Conservation (phyloP, 2,797 vertebrate genomes). For the Rachycentron canadum region DNA sequence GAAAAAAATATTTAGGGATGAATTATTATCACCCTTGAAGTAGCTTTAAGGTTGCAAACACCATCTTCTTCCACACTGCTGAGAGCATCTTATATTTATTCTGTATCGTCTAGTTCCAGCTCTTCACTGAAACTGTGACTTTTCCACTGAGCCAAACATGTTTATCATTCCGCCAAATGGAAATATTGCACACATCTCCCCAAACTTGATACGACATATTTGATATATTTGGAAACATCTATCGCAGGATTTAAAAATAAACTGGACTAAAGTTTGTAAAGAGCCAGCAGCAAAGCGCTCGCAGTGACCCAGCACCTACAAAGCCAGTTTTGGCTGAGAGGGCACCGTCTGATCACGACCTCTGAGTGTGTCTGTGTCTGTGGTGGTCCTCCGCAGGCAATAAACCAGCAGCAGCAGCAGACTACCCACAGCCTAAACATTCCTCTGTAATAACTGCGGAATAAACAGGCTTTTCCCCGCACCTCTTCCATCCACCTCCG, state of each 20-base stretch:
- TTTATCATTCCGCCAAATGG: background rate
- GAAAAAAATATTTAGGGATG: background rate
- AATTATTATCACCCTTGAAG: background rate
- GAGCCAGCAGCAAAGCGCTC: background rate
- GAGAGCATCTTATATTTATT: background rate
- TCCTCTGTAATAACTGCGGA: constrained; percentile 59
- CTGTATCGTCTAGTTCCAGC: constrained; percentile 7
- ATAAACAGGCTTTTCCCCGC: constrained; percentile 46
- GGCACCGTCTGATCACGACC: constrained; percentile 35
- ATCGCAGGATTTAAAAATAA: background rate
- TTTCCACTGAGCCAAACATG: constrained; percentile 18
- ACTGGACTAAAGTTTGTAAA: background rate
- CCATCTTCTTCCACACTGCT: background rate
- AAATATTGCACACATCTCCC: background rate
- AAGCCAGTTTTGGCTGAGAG: constrained; percentile 26
- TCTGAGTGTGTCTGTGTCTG: background rate
- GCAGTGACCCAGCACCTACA: background rate
- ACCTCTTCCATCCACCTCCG: constrained; percentile 39
- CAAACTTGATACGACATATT: background rate
- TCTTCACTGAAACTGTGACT: background rate
- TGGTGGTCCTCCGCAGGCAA: constrained; percentile 63
- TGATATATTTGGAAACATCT: background rate
- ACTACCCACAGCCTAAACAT: constrained; percentile 70
- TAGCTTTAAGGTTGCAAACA: background rate
- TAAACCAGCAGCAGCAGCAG: constrained; percentile 62